phyloP scores from a whole-genome alignment of 1,140 invertebrate species.

The Bombus consobrinus region DNA sequence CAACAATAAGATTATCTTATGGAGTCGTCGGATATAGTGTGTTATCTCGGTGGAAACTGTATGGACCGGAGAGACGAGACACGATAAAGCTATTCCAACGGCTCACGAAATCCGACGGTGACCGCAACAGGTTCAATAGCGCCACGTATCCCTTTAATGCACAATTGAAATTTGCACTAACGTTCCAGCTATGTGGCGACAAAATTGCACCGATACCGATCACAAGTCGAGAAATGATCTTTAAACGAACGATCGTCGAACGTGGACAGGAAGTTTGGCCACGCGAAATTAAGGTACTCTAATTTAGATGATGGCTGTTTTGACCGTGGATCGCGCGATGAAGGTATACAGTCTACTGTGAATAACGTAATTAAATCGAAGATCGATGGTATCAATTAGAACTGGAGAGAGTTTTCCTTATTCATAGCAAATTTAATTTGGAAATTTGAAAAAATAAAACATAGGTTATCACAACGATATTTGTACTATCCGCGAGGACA shows the following conservation, averaged over 20 bases:
- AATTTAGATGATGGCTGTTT: too few relatives aligned
- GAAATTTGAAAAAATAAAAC: too few relatives aligned
- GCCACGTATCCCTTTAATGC: constrained; percentile 35
- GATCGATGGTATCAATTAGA: too few relatives aligned
- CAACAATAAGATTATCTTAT: constrained; percentile 55
- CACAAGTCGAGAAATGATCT: background rate
- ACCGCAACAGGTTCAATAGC: constrained; percentile 56
- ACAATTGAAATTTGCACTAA: constrained; percentile 44
- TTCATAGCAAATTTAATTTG: too few relatives aligned
- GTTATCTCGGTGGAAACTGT: constrained; percentile 46
- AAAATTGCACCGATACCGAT: background rate
- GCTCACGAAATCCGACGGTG: constrained; percentile 33
- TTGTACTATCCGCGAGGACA: background rate
- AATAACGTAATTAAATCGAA: too few relatives aligned
- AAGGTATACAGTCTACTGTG: too few relatives aligned
- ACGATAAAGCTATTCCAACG: constrained; percentile 53
- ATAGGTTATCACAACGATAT: background rate
- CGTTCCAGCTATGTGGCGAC: background rate
- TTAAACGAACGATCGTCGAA: background rate
- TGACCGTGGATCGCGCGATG: too few relatives aligned
- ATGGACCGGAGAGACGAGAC: constrained; percentile 39
- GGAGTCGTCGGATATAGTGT: constrained; percentile 23
- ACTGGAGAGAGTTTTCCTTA: too few relatives aligned
- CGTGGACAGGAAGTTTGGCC: too few relatives aligned
- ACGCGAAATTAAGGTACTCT: too few relatives aligned